Conservation (phyloP, 2,888 invertebrate species). For the Trachelus stipa region DNA sequence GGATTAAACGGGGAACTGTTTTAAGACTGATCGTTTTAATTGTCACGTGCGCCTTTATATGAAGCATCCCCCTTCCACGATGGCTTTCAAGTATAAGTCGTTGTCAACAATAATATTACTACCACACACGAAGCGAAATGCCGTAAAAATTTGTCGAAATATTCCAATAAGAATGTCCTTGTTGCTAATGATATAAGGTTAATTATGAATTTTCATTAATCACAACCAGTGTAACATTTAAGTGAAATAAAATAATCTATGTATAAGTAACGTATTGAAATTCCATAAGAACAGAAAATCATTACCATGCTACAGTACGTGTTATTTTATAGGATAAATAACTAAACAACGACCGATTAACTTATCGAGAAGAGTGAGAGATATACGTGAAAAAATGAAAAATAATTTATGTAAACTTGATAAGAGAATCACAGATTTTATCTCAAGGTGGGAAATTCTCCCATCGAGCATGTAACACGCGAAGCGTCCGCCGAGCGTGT, state of each 20-base stretch:
- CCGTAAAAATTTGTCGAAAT: neutral
- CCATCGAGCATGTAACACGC: neutral
- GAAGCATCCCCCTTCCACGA: constrained; percentile 45
- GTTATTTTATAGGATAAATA: neutral
- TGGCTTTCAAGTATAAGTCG: neutral
- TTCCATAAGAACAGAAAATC: neutral
- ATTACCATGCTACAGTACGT: too few relatives aligned
- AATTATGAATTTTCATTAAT: neutral
- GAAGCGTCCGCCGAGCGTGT: neutral
- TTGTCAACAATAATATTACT: neutral
- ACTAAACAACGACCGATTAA: neutral
- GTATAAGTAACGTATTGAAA: neutral
- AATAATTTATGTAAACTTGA: neutral
- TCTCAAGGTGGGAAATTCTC: neutral
- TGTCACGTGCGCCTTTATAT: constrained; percentile 62
- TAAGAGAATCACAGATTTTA: neutral
- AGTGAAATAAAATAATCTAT: neutral
- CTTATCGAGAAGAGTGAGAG: neutral
- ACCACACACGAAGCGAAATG: neutral
- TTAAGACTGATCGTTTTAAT: constrained; percentile 62
- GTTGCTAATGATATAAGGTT: neutral
- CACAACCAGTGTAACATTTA: neutral
- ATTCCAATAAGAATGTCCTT: neutral
- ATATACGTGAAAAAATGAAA: neutral
- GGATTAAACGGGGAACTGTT: constrained; percentile 50